Evolutionary conservation across 2,888 invertebrate species (phyloP), one percentile per base, ranked within the genome.

Genomic region (Caenorhabditis imperialis): DNA sequence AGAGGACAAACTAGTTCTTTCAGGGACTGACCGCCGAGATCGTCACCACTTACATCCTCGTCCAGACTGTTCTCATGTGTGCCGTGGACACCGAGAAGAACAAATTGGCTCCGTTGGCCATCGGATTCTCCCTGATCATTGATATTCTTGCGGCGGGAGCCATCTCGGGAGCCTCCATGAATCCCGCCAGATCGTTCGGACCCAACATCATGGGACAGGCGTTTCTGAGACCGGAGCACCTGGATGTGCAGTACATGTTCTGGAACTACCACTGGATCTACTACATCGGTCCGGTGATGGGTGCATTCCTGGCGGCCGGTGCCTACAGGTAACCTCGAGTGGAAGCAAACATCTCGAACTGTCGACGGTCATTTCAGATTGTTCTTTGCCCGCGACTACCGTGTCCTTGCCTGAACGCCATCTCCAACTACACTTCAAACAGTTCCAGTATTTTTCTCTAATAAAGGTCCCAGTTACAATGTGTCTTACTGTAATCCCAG

Each of bases 151-250:
- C 88, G 12, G 88, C 85, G 0, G 87, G 85, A 1, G 55, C 75
- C 8, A 78, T 88, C 6, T 88, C 88, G 1, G 89, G 89, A 12
- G 89, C 88, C 1, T 89, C 88, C 12, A 89, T 89, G 89, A 89
- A 89, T 73, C 89, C 89, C 4, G 89, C 89, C n/a, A 84, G 89
- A 30, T 88, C 88, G 25, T 88, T 89, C 50, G 89, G 89, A 1
- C 89, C 89, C 8, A 89, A 89, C 30, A 81, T 89, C n/a, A 74
- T 79, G 45, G 79, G 75, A 16, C 63, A 70, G 22, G 10, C 77
- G 2, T 80, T 80, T 60, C 42, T 78, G 45, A 45, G 33, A 14
- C 50, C 45, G 18, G 53, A 69, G 42, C 50, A 62, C 18, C 23
- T 72, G 14, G 55, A 74, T 23, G 7, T 27, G 12, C 63, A 53